phyloP scores from a whole-genome alignment of 2,888 invertebrate species.

The Escarpia spicata region DNA sequence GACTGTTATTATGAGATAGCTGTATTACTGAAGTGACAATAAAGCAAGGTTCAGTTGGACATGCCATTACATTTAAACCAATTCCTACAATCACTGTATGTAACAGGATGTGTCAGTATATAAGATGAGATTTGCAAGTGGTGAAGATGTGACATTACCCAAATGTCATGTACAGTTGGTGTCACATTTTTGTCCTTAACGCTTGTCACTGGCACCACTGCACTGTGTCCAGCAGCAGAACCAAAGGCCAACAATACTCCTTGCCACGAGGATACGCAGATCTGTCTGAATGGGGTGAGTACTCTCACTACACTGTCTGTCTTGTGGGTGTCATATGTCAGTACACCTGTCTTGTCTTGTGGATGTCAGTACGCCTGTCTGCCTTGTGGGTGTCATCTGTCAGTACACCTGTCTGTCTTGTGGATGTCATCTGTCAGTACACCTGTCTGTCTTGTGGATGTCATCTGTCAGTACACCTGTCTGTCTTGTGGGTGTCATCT shows the following conservation, averaged over 20 bases:
- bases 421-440: not conserved
- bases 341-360: not conserved
- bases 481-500: not conserved
- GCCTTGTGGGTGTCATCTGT: not conserved
- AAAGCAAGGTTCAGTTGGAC: too few species aligned
- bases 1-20: too few species aligned
- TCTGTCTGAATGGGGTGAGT: slow-evolving; percentile 94
- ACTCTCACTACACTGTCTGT: not conserved
- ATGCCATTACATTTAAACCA: too few species aligned
- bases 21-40: too few species aligned
- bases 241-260: slow-evolving; percentile 81
- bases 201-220: not conserved
- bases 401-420: not conserved
- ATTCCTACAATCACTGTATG: too few species aligned
- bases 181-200: slow-evolving; percentile 32
- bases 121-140: too few species aligned
- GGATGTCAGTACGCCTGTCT: not conserved
- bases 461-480: too few species aligned
- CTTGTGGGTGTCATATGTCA: not conserved
- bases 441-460: not conserved
- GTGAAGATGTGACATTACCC: too few species aligned
- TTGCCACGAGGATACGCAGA: slow-evolving; percentile 94
- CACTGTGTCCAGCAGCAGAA: not conserved
- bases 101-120: too few species aligned
- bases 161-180: not conserved